A percentile compares a stretch with the other conserved stretches of the same genome.
Evolutionary conservation across 2,888 invertebrate genomes (phyloP).

Genomic region (Pristionchus japonicus): DNA sequence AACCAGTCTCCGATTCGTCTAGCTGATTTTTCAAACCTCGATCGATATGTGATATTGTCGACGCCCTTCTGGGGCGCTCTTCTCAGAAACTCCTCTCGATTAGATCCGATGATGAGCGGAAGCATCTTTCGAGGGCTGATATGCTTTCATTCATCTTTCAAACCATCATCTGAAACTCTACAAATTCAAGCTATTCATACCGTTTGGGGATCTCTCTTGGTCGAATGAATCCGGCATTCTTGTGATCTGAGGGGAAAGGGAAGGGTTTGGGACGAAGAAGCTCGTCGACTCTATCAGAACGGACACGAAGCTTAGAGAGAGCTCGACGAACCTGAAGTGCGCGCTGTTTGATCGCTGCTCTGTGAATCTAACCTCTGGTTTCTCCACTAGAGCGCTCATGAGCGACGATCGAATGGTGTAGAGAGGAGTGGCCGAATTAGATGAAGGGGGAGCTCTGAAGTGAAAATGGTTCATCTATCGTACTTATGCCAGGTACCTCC

Average conservation of each 20-base stretch:
- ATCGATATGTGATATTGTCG: neutral
- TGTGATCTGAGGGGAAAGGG: slow-evolving; percentile 40
- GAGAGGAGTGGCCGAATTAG: neutral
- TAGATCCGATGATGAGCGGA: slow-evolving; percentile 65
- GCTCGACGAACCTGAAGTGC: neutral
- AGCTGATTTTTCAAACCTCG: slow-evolving; percentile 19
- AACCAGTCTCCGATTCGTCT: neutral
- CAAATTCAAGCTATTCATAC: too few species aligned
- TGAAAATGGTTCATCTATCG: neutral
- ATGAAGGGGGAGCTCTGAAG: neutral
- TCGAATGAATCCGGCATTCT: slow-evolving; percentile 45
- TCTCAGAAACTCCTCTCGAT: slow-evolving; percentile 50
- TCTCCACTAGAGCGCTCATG: slow-evolving; percentile 17
- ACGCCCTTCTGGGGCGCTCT: slow-evolving; percentile 16
- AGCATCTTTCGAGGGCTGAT: slow-evolving; percentile 68
- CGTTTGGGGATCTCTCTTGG: slow-evolving; percentile 42
- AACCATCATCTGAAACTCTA: neutral
- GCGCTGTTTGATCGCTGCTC: neutral
- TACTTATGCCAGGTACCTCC: neutral
- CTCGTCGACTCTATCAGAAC: slow-evolving; percentile 44
- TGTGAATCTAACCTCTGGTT: slow-evolving; percentile 29
- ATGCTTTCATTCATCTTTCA: neutral
- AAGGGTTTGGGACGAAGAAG: slow-evolving; percentile 38
- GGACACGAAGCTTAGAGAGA: slow-evolving; percentile 7
- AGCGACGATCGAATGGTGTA: slow-evolving; percentile 47